These are phyloP conservation scores for Haliclona indistincta DNA, from an alignment of 37 sponge, comb jelly and placozoan genomes.

Conservation along the genomic window DNA sequence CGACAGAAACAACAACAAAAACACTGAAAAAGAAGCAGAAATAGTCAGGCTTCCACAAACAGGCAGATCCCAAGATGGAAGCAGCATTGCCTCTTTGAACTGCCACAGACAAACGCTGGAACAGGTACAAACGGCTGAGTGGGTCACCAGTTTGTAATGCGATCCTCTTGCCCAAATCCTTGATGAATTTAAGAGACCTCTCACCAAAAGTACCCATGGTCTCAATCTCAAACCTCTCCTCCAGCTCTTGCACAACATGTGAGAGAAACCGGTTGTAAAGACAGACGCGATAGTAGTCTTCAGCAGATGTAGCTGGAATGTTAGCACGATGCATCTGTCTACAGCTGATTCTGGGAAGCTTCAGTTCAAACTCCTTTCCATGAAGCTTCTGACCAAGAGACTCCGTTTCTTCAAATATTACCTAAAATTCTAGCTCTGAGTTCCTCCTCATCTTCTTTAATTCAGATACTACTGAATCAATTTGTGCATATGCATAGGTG, in stretches of 20 bases:
- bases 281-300: constrained; percentile 47
- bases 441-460: constrained; percentile 41
- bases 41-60: too few relatives aligned
- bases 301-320: constrained; percentile 15
- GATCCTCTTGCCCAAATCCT: too few relatives aligned
- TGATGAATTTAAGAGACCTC: too few relatives aligned
- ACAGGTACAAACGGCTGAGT: too few relatives aligned
- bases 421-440: constrained; percentile 22
- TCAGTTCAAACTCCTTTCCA: constrained; percentile 28
- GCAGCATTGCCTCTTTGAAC: too few relatives aligned
- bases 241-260: constrained; percentile 35
- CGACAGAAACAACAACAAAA: too few relatives aligned
- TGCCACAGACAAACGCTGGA: too few relatives aligned
- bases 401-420: constrained; percentile 14
- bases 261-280: constrained; percentile 36
- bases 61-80: too few relatives aligned
- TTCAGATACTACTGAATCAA: constrained; percentile 3
- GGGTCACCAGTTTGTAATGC: too few relatives aligned
- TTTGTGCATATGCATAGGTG: constrained; percentile 51
- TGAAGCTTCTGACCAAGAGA: constrained; percentile 40
- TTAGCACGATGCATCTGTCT: constrained; percentile 44
- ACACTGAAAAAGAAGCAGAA: too few relatives aligned
- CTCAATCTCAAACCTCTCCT: constrained; percentile 46
- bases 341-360: constrained; percentile 22
- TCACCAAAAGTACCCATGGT: too few relatives aligned